These are phyloP conservation scores for Platygyra sinensis DNA, from an alignment of 64 coral and sea anemone genomes.

Conservation along the genomic window DNA sequence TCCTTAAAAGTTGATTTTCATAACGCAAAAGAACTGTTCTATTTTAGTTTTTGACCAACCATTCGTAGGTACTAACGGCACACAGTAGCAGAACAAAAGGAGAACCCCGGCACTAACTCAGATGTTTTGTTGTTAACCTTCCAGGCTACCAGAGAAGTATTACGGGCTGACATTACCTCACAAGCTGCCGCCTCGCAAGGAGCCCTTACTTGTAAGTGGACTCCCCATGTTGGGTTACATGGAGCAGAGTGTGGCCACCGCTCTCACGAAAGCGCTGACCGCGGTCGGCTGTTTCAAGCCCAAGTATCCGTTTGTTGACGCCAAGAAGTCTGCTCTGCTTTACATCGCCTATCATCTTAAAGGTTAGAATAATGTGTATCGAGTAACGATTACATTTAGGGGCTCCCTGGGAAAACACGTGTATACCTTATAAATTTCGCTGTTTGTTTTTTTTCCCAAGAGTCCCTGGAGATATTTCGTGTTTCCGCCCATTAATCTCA, in stretches of 20 bases:
- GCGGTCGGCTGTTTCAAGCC: constrained; percentile 96
- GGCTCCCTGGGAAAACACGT: too few relatives aligned
- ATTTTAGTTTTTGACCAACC: too few relatives aligned
- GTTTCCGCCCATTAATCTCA: too few relatives aligned
- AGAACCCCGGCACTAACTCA: not conserved
- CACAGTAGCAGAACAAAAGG: too few relatives aligned
- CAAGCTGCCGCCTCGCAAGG: constrained; percentile 88
- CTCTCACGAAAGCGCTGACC: constrained; percentile 89
- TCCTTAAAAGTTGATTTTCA: too few relatives aligned
- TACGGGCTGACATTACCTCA: constrained; percentile 77
- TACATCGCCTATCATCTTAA: constrained; percentile 97
- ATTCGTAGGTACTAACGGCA: too few relatives aligned
- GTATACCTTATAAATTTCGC: too few relatives aligned
- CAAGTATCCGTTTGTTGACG: constrained; percentile 89
- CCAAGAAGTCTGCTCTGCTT: constrained; percentile 83
- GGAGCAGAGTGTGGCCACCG: constrained; percentile 92
- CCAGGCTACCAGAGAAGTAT: constrained; percentile 87
- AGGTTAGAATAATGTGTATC: constrained; percentile 34
- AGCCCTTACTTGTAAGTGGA: constrained; percentile 70
- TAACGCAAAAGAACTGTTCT: too few relatives aligned
- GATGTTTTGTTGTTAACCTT: not conserved
- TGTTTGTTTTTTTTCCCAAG: too few relatives aligned
- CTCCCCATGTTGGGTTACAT: constrained; percentile 97
- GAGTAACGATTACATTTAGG: too few relatives aligned
- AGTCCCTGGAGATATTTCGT: too few relatives aligned